These are phyloP conservation scores for Acleris laterana DNA, from an alignment of 2,888 invertebrate genomes.

Conservation along the genomic window DNA sequence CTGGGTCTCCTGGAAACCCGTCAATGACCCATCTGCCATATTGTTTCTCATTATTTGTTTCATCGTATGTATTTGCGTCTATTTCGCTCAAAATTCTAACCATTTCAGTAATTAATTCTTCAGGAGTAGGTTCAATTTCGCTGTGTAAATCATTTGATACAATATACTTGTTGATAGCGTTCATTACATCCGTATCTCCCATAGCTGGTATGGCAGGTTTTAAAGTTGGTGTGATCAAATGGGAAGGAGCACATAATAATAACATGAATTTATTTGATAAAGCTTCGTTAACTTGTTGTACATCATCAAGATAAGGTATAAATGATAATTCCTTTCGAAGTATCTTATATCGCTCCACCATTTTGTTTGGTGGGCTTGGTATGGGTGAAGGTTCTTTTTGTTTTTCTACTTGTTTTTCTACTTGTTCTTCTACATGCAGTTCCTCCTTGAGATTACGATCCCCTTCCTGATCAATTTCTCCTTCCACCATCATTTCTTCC, in stretches of 20 bases:
- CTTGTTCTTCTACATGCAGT: not conserved
- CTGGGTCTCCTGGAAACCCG: constrained; percentile 79
- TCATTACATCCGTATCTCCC: constrained; percentile 74
- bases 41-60: constrained; percentile 50
- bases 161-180: constrained; percentile 66
- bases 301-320: constrained; percentile 62
- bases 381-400: not conserved
- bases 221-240: constrained; percentile 50
- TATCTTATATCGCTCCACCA: constrained; percentile 23
- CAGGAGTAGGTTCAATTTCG: constrained; percentile 66
- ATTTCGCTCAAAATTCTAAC: constrained; percentile 59
- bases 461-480: not conserved
- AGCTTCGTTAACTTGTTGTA: constrained; percentile 50
- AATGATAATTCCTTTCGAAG: constrained; percentile 48
- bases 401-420: not conserved
- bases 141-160: constrained; percentile 68
- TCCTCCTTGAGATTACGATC: not conserved
- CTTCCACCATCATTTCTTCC: constrained; percentile 19
- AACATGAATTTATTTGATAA: constrained; percentile 50
- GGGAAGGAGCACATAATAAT: constrained; percentile 65
- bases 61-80: constrained; percentile 59
- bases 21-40: constrained; percentile 86
- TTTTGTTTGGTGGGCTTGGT: not conserved
- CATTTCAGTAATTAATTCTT: constrained; percentile 74
- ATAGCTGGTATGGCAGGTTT: constrained; percentile 68